Conservation (phyloP, 2,113 vertebrate species). For the Leucosticte australis region DNA sequence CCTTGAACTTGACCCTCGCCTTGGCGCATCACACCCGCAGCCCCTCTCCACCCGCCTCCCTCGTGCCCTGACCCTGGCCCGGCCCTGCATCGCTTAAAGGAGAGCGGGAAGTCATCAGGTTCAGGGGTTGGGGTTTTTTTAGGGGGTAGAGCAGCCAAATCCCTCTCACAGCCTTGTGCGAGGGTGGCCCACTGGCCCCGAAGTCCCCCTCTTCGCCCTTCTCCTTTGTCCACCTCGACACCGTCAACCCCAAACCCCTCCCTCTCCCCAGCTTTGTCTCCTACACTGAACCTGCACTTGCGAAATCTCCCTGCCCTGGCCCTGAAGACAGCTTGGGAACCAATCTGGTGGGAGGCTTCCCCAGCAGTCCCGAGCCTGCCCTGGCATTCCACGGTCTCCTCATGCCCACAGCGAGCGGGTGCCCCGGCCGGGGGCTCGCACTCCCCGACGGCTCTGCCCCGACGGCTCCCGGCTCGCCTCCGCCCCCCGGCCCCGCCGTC, state of each 20-base stretch:
- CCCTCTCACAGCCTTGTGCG: neutral
- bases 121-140: neutral
- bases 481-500: neutral
- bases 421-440: neutral
- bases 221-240: neutral
- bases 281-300: neutral
- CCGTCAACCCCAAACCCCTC: neutral
- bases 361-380: neutral
- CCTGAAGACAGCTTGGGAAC: neutral
- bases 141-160: neutral
- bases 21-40: neutral
- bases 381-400: neutral
- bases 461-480: neutral
- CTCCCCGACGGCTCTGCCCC: neutral
- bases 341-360: neutral
- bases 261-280: neutral
- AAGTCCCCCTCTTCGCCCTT: neutral
- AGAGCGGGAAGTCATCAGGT: neutral
- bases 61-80: slow-evolving; percentile 41
- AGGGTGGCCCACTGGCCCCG: neutral
- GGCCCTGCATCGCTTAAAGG: slow-evolving; percentile 1
- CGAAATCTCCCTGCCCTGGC: neutral
- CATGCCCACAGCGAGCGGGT: neutral
- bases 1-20: slow-evolving; percentile 81
- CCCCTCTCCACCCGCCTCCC: neutral